Evolutionary conservation across 2,888 invertebrate genomes (phyloP).

Genomic region (Chironomus riparius): DNA sequence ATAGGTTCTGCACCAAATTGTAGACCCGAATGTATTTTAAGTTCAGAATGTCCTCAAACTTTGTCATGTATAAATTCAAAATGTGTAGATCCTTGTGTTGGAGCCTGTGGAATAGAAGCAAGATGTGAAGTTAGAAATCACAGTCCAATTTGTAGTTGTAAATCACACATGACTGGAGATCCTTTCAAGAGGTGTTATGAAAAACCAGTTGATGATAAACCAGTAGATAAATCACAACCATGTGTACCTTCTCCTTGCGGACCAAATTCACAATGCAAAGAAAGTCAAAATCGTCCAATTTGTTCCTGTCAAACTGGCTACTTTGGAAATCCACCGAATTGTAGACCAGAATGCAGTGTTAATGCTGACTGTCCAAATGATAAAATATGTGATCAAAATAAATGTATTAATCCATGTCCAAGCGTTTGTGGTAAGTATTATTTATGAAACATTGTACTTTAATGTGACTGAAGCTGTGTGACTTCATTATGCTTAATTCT

Average conservation of each 20-base stretch:
- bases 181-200: conserved; percentile 64
- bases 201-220: conserved; percentile 37
- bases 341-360: conserved; percentile 72
- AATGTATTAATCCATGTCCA: conserved; percentile 73
- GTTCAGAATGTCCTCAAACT: conserved; percentile 53
- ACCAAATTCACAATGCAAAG: conserved; percentile 64
- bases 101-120: conserved; percentile 60
- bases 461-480: too few relatives aligned
- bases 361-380: conserved; percentile 71
- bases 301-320: conserved; percentile 71
- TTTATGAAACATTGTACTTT: too few relatives aligned
- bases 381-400: conserved; percentile 69
- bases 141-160: conserved; percentile 60
- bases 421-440: conserved; percentile 80
- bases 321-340: conserved; percentile 70
- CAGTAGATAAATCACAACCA: conserved; percentile 45
- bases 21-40: conserved; percentile 58
- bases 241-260: conserved; percentile 76
- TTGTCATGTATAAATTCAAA: conserved; percentile 60
- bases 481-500: too few relatives aligned
- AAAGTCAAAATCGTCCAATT: conserved; percentile 55
- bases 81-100: conserved; percentile 62
- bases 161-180: conserved; percentile 51
- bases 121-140: conserved; percentile 63
- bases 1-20: conserved; percentile 60